Evolutionary conservation across 23 tunicate genomes (phyloP), one percentile per base, ranked within the genome.

Genomic region (Botrylloides violaceus): DNA sequence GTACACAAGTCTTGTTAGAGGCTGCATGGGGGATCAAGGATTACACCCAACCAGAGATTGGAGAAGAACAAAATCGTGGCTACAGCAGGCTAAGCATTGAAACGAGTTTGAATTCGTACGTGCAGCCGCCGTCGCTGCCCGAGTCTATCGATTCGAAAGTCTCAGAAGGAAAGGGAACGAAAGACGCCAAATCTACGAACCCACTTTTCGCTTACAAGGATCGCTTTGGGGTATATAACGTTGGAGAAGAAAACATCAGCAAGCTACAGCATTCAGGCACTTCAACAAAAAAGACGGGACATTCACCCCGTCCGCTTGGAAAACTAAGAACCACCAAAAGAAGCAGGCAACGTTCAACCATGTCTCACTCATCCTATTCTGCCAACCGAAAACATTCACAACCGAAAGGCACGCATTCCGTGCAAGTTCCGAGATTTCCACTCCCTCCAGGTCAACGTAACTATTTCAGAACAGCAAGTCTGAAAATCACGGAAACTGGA

Each of bases 401-500:
- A 3, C 20, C 70, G 25, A 32, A 55, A 22, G 18, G 32, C 36
- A 19, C 5, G 23, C 36, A 68, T 35, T 4, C 24, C 18, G 30
- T 83, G 28, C 39, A 47, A 1, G 86, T 87, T 3, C 95, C 95
- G n/a, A 80, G 36, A 59, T 87, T 87, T 80, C 86, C 81, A 4
- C 26, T 83, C 18, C 58, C 86, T 9, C 68, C 86, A 20, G 70
- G 68, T 22, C 32, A 73, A 33, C 32, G 57, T 1, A 81, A 81
- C 48, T 56, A 58, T n/a, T 39, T 87, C 68, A 49, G 82, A 55
- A 76, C 77, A 1, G 72, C 86, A 38, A 87, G 95, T 70, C 63
- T 87, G 33, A 87, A 87, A 64, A 87, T 87, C 65, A 87, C 95
- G 9, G 95, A 87, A 64, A 87, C 95, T 21, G 95, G 95, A 59